These are phyloP conservation scores for Falco concolor DNA, from an alignment of 2,797 vertebrate genomes.

Conservation along the genomic window DNA sequence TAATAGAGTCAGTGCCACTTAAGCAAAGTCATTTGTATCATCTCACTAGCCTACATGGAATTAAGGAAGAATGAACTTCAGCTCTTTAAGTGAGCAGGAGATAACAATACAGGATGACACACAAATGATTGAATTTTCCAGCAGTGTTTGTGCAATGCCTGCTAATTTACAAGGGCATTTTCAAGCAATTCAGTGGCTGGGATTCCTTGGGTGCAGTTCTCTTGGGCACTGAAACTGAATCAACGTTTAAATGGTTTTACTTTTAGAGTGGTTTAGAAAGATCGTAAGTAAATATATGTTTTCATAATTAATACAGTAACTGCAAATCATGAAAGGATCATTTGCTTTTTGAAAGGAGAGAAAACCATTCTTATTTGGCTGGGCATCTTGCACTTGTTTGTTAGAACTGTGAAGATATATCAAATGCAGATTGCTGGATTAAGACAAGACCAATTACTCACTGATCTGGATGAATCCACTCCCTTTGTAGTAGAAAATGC, in stretches of 20 bases:
- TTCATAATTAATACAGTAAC: conserved; percentile 62
- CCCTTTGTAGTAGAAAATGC: background rate
- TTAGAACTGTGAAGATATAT: background rate
- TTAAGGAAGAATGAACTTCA: conserved; percentile 27
- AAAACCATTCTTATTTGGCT: background rate
- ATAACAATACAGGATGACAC: conserved; percentile 28
- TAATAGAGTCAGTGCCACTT: conserved; percentile 29
- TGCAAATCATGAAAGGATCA: conserved; percentile 12
- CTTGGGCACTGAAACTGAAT: conserved; percentile 36
- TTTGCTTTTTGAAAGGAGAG: background rate
- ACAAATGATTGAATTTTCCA: conserved; percentile 64
- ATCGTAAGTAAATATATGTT: conserved; percentile 38
- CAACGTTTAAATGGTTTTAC: conserved; percentile 39
- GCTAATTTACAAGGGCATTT: conserved; percentile 62
- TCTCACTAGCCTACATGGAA: conserved; percentile 4
- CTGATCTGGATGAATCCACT: background rate
- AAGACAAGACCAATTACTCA: background rate
- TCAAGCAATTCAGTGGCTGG: conserved; percentile 14
- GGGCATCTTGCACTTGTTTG: background rate
- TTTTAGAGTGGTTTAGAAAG: conserved; percentile 47
- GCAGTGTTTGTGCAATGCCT: conserved; percentile 20
- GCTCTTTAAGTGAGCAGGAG: conserved; percentile 36
- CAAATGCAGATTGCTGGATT: background rate
- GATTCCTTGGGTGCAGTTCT: conserved; percentile 44
- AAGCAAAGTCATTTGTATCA: conserved; percentile 11